Evolutionary conservation across 2,113 vertebrate species (phyloP).

Genomic region (Tragelaphus buxtoni): DNA sequence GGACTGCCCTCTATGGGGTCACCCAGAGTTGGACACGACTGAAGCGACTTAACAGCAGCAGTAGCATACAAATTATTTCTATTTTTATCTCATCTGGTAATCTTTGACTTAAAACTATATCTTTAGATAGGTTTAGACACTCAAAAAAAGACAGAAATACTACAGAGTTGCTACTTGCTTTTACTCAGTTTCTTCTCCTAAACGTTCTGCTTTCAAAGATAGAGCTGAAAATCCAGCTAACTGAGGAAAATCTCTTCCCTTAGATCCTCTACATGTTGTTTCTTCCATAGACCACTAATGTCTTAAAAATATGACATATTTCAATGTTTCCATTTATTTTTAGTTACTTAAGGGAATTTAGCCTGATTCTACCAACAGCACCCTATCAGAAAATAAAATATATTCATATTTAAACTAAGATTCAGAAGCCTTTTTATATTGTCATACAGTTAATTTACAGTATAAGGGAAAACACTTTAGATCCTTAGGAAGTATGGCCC

Average conservation of each 20-base stretch:
- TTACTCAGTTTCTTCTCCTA: neutral
- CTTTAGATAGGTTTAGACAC: neutral
- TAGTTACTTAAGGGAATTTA: neutral
- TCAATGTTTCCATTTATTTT: neutral
- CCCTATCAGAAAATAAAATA: neutral
- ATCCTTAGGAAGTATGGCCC: neutral
- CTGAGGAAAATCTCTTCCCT: neutral
- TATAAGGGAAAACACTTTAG: neutral
- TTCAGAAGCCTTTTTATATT: neutral
- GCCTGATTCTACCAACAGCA: neutral
- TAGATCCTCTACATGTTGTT: neutral
- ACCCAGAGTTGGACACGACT: no score
- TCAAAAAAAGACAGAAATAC: neutral
- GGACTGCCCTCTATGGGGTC: rapidly evolving
- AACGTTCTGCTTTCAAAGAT: neutral
- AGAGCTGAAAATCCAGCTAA: neutral
- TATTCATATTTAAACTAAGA: neutral
- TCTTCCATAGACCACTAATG: neutral
- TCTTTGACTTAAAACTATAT: neutral
- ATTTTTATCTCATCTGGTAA: neutral
- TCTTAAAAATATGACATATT: neutral
- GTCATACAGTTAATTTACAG: neutral
- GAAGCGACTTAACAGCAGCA: no score
- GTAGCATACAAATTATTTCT: no score
- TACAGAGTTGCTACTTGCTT: neutral